A percentile compares a stretch with the other conserved stretches of the same genome.
phyloP scores from a whole-genome alignment of 2,888 invertebrate genomes.

The Drosophila bunnanda region DNA sequence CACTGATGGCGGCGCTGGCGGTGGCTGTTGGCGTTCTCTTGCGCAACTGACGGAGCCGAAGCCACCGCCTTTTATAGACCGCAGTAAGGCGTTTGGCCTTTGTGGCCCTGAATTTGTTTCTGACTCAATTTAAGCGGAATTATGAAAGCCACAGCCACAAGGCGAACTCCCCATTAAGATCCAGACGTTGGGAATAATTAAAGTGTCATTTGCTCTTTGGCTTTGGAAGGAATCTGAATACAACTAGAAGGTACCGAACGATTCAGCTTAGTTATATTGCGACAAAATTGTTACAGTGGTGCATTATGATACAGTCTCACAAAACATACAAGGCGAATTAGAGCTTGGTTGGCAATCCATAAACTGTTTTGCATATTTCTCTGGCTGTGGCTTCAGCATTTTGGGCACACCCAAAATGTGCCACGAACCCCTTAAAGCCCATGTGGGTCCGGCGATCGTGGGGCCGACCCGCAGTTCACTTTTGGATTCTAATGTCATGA shows the following conservation, averaged over 20 bases:
- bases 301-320: constrained; percentile 38
- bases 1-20: constrained; percentile 59
- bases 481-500: constrained; percentile 65
- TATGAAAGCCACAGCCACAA: constrained; percentile 28
- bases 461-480: constrained; percentile 57
- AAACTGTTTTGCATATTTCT: constrained; percentile 39
- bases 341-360: constrained; percentile 6
- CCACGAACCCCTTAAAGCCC: constrained; percentile 18
- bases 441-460: constrained; percentile 24
- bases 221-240: neutral
- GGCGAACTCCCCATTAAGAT: constrained; percentile 7
- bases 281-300: constrained; percentile 36
- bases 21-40: constrained; percentile 43
- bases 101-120: constrained; percentile 62
- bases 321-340: constrained; percentile 26
- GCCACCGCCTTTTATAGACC: constrained; percentile 61
- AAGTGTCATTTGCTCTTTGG: constrained; percentile 44
- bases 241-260: neutral
- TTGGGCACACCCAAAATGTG: constrained; percentile 68
- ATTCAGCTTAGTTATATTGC: constrained; percentile 15
- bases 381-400: constrained; percentile 1
- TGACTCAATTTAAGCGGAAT: constrained; percentile 39
- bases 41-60: constrained; percentile 45
- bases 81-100: constrained; percentile 50
- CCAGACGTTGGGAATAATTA: constrained; percentile 33